Conservation (phyloP, 2,797 vertebrate genomes). For the Limnodromus scolopaceus region DNA sequence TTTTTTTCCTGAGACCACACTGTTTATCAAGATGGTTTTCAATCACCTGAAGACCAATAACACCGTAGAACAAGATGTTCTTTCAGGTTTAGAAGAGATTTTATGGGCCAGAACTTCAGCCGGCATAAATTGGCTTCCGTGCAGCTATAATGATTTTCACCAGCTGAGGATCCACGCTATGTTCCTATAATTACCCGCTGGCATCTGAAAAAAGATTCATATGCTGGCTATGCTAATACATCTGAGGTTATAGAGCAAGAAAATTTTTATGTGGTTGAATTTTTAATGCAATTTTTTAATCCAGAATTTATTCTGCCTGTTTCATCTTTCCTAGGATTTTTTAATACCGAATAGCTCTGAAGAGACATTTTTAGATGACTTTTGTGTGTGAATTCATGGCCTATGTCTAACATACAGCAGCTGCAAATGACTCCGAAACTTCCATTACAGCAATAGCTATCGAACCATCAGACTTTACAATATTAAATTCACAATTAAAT, state of each 20-base stretch:
- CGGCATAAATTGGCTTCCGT: conserved; percentile 41
- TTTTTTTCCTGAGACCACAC: not conserved
- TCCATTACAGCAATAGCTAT: not conserved
- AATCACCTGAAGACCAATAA: conserved; percentile 45
- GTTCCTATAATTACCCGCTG: conserved; percentile 36
- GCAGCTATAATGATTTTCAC: conserved; percentile 23
- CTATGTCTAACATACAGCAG: not conserved
- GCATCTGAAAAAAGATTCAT: conserved; percentile 33
- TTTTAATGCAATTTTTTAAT: conserved; percentile 27
- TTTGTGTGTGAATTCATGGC: not conserved
- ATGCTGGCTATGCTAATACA: conserved; percentile 2
- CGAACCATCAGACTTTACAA: not conserved
- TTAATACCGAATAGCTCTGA: conserved; percentile 20
- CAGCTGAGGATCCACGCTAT: conserved; percentile 43
- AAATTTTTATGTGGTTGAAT: conserved; percentile 24
- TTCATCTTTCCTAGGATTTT: conserved; percentile 12
- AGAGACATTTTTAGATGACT: not conserved
- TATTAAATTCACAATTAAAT: not conserved
- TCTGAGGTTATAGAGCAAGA: conserved; percentile 15
- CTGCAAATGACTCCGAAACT: not conserved
- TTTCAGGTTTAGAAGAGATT: conserved; percentile 47
- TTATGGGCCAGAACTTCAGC: conserved; percentile 61
- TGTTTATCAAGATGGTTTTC: conserved; percentile 37
- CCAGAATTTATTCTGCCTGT: conserved; percentile 33
- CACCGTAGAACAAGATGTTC: conserved; percentile 30